These are phyloP conservation scores for Globodera rostochiensis DNA, from an alignment of 1,140 invertebrate genomes.

Conservation along the genomic window DNA sequence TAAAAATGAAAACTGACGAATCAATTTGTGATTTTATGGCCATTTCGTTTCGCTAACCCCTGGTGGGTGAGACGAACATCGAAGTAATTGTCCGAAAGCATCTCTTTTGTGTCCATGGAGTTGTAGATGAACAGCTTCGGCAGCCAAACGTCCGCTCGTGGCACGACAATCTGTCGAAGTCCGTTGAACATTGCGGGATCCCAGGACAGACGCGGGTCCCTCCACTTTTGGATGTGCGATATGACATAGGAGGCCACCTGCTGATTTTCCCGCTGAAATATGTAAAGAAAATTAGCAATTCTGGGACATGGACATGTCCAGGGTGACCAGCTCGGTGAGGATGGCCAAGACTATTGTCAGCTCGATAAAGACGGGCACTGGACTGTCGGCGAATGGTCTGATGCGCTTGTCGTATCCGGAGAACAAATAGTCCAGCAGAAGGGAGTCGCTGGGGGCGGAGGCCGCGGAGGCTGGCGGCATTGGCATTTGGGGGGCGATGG, in stretches of 20 bases:
- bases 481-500: background rate
- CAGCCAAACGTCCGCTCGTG: slow-evolving; percentile 49
- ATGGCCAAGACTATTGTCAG: slow-evolving; percentile 60
- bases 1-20: too few species aligned
- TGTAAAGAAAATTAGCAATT: background rate
- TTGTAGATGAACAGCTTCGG: slow-evolving; percentile 58
- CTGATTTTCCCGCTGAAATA: slow-evolving; percentile 53
- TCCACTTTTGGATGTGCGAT: slow-evolving; percentile 51
- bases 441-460: background rate
- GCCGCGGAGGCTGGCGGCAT: background rate
- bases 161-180: slow-evolving; percentile 49
- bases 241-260: slow-evolving; percentile 56
- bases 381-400: slow-evolving; percentile 48
- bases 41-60: slow-evolving; percentile 18
- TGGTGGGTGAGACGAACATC: slow-evolving; percentile 52
- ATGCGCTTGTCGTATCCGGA: slow-evolving; percentile 53
- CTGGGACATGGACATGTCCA: background rate
- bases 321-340: slow-evolving; percentile 52
- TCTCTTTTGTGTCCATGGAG: slow-evolving; percentile 59
- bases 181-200: slow-evolving; percentile 38
- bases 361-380: slow-evolving; percentile 45
- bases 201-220: slow-evolving; percentile 49
- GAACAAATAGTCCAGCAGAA: slow-evolving; percentile 43
- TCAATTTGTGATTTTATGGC: too few species aligned
- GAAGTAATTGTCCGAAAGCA: slow-evolving; percentile 54